A percentile compares a stretch with the other conserved stretches of the same genome.
Evolutionary conservation across 37 sponge, comb jelly and placozoan species (phyloP).

Genomic region (Cladorhizidae sp.): DNA sequence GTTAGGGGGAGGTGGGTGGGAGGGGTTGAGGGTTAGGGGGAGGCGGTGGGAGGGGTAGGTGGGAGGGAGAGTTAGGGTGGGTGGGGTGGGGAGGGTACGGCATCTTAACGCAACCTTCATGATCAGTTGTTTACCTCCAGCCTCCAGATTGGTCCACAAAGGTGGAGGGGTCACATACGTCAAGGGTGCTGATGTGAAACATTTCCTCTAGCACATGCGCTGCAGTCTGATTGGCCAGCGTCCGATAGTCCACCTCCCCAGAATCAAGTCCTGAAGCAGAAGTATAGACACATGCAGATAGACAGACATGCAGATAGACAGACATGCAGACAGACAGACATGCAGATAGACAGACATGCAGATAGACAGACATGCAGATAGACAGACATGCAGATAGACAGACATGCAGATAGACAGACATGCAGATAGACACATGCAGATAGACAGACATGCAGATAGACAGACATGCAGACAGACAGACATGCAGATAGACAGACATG

Average conservation of each 20-base stretch:
- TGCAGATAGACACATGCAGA: background rate
- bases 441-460: background rate
- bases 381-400: too few relatives aligned
- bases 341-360: background rate
- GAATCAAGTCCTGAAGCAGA: conserved; percentile 30
- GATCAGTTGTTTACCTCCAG: conserved; percentile 80
- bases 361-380: too few relatives aligned
- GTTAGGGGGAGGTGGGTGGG: too few relatives aligned
- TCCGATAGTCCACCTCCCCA: conserved; percentile 65
- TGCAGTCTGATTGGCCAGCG: conserved; percentile 79
- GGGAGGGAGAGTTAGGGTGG: background rate
- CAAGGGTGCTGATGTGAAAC: conserved; percentile 51
- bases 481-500: too few relatives aligned
- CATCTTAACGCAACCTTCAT: too few relatives aligned
- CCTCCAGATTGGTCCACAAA: conserved; percentile 43
- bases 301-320: background rate
- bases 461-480: too few relatives aligned
- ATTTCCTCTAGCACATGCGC: conserved; percentile 78
- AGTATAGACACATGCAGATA: too few relatives aligned
- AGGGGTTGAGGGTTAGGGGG: too few relatives aligned
- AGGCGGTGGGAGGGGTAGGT: background rate
- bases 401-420: background rate
- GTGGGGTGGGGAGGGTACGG: too few relatives aligned
- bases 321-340: too few relatives aligned
- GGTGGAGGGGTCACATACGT: conserved; percentile 42